Percentiles rank a stretch among this genome's conserved stretches.
Evolutionary conservation across 2,888 invertebrate genomes (phyloP).

Genomic region (Lasioglossum oenotherae): DNA sequence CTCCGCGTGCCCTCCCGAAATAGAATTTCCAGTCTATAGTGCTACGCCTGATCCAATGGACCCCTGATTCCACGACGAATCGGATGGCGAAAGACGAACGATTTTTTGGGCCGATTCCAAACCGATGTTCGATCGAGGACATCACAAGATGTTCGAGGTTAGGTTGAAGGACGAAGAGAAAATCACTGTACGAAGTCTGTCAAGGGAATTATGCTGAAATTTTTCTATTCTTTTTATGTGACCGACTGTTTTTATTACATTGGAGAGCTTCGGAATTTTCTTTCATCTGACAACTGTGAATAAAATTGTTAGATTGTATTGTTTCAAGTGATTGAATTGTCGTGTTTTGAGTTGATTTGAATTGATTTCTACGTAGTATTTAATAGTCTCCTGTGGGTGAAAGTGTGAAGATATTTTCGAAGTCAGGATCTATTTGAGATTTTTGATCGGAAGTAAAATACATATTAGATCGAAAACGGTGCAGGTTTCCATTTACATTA

Average conservation of each 20-base stretch:
- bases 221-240: not conserved
- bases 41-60: not conserved
- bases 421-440: too few species aligned
- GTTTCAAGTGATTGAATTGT: too few species aligned
- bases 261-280: not conserved
- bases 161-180: not conserved
- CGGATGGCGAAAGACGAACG: not conserved
- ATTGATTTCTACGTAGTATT: too few species aligned
- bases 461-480: too few species aligned
- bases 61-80: not conserved
- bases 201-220: not conserved
- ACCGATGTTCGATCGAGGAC: not conserved
- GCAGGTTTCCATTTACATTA: too few species aligned
- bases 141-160: not conserved
- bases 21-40: constrained; percentile 16
- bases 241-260: not conserved
- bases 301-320: too few species aligned
- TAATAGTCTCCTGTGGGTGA: too few species aligned
- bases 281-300: not conserved
- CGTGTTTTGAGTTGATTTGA: too few species aligned
- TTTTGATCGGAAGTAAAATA: too few species aligned
- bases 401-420: too few species aligned
- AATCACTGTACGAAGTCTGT: not conserved
- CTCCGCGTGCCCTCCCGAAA: constrained; percentile 35
- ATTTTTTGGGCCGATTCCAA: not conserved